Evolutionary conservation across 64 coral and sea anemone species (phyloP).

Genomic region (Stylophora pistillata): DNA sequence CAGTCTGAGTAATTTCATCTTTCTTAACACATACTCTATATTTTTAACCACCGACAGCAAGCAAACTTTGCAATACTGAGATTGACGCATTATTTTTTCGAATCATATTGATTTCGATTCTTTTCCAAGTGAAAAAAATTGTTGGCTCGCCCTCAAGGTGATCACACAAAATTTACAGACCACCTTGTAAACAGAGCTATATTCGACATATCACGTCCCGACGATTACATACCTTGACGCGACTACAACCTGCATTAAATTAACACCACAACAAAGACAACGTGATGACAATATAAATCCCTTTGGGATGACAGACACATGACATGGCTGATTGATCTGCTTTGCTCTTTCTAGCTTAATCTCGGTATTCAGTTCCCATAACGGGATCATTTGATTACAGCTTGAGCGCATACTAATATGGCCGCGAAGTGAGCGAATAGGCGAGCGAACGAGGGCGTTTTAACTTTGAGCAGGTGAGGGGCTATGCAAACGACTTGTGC

Average conservation of each 20-base stretch:
- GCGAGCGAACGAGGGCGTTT: background rate
- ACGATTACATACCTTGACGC: slow-evolving; percentile 18
- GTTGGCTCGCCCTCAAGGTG: background rate
- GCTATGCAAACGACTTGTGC: slow-evolving; percentile 21
- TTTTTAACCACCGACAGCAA: no score
- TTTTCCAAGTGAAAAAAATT: background rate
- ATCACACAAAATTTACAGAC: background rate
- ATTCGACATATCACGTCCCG: slow-evolving; percentile 1
- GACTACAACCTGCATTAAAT: slow-evolving; percentile 33
- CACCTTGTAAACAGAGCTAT: background rate
- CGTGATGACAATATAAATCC: slow-evolving; percentile 71
- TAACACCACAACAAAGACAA: slow-evolving; percentile 57
- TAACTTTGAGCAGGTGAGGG: slow-evolving; percentile 30
- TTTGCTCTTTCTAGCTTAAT: slow-evolving; percentile 13
- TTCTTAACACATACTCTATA: no score
- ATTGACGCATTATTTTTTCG: no score
- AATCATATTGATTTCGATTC: no score
- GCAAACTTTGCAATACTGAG: no score
- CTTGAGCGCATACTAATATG: background rate
- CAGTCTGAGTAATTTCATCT: background rate
- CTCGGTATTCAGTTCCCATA: slow-evolving; percentile 38
- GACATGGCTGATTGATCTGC: slow-evolving; percentile 46
- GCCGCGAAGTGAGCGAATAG: background rate
- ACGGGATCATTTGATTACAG: slow-evolving; percentile 53
- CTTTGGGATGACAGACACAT: slow-evolving; percentile 57